Conservation (phyloP, 1,140 invertebrate species). For the Caenorhabditis briggsae region DNA sequence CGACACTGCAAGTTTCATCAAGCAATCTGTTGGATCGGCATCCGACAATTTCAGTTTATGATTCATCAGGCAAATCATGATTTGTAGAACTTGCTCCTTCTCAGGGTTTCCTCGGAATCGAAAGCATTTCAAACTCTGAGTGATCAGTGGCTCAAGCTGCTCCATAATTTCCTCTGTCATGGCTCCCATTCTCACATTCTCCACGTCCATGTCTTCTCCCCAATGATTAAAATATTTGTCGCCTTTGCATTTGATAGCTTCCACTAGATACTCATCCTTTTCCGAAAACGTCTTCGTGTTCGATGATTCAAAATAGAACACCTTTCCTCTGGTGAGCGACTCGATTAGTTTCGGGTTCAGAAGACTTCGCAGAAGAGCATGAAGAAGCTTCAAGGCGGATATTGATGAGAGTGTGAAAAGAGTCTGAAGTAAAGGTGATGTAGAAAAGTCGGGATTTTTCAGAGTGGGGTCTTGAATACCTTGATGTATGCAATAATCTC, state of each 20-base stretch:
- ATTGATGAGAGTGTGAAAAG: slow-evolving; percentile 12
- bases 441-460: background rate
- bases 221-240: slow-evolving; percentile 30
- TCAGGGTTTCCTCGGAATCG: background rate
- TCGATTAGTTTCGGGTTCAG: slow-evolving; percentile 4
- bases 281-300: background rate
- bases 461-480: no score
- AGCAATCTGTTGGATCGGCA: slow-evolving; percentile 15
- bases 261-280: slow-evolving; percentile 2
- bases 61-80: slow-evolving; percentile 37
- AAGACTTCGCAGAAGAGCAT: background rate
- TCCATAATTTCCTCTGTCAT: background rate
- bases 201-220: slow-evolving; percentile 37
- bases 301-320: slow-evolving; percentile 22
- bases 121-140: slow-evolving; percentile 20
- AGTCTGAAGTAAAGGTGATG: background rate
- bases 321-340: background rate
- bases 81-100: slow-evolving; percentile 16
- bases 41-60: slow-evolving; percentile 18
- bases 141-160: slow-evolving; percentile 22
- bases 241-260: background rate
- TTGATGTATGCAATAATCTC: slow-evolving; percentile 24
- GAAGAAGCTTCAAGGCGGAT: background rate
- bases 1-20: background rate
- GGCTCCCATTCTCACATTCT: background rate